These are phyloP conservation scores for Gulo gulo DNA, from an alignment of 2,113 vertebrate genomes.

Conservation along the genomic window DNA sequence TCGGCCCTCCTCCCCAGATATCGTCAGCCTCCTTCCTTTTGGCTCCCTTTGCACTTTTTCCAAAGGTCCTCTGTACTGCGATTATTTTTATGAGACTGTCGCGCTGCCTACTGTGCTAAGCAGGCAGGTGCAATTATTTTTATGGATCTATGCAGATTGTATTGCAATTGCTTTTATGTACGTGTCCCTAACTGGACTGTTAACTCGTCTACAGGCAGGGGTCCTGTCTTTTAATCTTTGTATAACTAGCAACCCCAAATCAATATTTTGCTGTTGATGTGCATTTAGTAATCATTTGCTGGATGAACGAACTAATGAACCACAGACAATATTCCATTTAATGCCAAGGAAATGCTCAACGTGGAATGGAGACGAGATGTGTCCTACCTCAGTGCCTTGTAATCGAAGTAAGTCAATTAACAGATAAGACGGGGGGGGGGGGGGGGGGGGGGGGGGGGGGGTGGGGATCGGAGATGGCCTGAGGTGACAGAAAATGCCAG, in stretches of 20 bases:
- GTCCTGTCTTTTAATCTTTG: constrained; percentile 34
- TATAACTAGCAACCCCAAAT: constrained; percentile 43
- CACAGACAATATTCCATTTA: constrained; percentile 45
- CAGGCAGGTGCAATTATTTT: not conserved
- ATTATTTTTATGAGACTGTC: not conserved
- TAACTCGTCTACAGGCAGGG: not conserved
- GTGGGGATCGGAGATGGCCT: constrained; percentile 36
- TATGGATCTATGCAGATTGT: not conserved
- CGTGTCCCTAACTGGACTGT: not conserved
- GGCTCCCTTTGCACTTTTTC: not conserved
- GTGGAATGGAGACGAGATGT: not conserved
- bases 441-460: no score
- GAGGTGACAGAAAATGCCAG: not conserved
- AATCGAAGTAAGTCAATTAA: constrained; percentile 2
- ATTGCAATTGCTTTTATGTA: not conserved
- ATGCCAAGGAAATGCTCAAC: constrained; percentile 16
- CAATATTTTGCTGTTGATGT: constrained; percentile 40
- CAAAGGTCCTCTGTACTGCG: not conserved
- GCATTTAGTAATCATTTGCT: constrained; percentile 51
- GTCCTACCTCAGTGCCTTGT: constrained; percentile 47
- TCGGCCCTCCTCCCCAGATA: not conserved
- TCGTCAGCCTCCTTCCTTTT: not conserved
- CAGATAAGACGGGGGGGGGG: not conserved
- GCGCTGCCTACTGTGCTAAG: no score
- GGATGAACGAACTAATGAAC: constrained; percentile 64